These are phyloP conservation scores for Tachina lurida DNA, from an alignment of 2,888 invertebrate species.

Conservation along the genomic window DNA sequence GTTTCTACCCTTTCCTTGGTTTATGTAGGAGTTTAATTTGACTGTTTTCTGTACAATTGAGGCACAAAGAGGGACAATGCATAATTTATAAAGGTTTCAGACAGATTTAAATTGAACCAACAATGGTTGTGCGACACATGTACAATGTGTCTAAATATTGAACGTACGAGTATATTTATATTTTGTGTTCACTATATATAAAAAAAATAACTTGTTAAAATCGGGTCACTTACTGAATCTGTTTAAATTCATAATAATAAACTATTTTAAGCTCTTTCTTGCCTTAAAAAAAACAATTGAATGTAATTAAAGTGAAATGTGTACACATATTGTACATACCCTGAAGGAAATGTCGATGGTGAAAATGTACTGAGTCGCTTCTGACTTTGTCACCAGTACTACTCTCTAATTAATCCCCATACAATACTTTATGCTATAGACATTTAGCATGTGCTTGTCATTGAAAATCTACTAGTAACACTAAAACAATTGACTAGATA, in stretches of 20 bases:
- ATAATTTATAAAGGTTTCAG: constrained; percentile 59
- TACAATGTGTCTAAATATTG: background rate
- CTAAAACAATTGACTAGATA: too few species aligned
- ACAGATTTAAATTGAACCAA: constrained; percentile 51
- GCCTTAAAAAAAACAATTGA: background rate
- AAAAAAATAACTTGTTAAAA: too few species aligned
- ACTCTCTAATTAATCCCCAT: too few species aligned
- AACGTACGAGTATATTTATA: background rate
- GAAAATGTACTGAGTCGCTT: too few species aligned
- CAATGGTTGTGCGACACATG: constrained; percentile 19
- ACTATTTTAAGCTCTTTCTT: background rate
- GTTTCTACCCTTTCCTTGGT: constrained; percentile 5
- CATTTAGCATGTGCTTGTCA: too few species aligned
- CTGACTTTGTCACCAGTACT: too few species aligned
- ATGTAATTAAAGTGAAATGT: constrained; percentile 2
- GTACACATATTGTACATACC: background rate
- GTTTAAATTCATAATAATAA: constrained; percentile 20
- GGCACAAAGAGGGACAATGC: constrained; percentile 61
- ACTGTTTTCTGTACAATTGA: constrained; percentile 59
- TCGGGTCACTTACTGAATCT: background rate
- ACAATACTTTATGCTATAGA: too few species aligned
- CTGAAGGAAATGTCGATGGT: too few species aligned
- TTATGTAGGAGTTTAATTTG: constrained; percentile 33
- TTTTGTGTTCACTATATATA: too few species aligned
- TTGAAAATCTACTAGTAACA: too few species aligned